Conservation (phyloP, 2,113 vertebrate species). For the Eonycteris spelaea region DNA sequence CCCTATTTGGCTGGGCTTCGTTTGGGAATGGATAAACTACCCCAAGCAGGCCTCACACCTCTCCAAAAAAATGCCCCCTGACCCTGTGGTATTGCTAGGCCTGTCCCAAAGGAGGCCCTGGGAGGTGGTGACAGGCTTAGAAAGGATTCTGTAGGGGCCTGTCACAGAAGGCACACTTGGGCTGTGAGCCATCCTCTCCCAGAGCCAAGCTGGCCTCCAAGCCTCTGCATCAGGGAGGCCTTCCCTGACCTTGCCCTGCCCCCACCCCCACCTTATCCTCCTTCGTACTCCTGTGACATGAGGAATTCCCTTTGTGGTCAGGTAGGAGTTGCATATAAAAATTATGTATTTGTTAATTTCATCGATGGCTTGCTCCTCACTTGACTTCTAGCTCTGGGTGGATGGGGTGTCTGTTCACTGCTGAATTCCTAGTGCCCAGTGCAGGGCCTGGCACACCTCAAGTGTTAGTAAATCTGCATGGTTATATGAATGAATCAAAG, state of each 20-base stretch:
- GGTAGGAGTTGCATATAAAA: not conserved
- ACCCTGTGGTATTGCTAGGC: not conserved
- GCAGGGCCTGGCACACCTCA: not conserved
- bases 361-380: not conserved
- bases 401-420: not conserved
- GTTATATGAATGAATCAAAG: not conserved
- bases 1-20: constrained; percentile 27
- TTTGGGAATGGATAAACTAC: constrained; percentile 17
- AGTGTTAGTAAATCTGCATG: not conserved
- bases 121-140: not conserved
- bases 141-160: not conserved
- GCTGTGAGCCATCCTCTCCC: not conserved
- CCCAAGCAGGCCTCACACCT: not conserved
- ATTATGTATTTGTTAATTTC: not conserved
- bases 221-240: not conserved
- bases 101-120: not conserved
- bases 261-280: not conserved
- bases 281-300: not conserved
- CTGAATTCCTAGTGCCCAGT: not conserved
- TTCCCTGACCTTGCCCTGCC: not conserved
- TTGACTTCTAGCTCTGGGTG: not conserved
- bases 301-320: not conserved
- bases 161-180: not conserved
- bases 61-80: not conserved
- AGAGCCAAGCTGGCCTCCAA: not conserved